Evolutionary conservation across 53 echinoderm and acorn worm species (phyloP).

Genomic region (Echinometra lucunter): DNA sequence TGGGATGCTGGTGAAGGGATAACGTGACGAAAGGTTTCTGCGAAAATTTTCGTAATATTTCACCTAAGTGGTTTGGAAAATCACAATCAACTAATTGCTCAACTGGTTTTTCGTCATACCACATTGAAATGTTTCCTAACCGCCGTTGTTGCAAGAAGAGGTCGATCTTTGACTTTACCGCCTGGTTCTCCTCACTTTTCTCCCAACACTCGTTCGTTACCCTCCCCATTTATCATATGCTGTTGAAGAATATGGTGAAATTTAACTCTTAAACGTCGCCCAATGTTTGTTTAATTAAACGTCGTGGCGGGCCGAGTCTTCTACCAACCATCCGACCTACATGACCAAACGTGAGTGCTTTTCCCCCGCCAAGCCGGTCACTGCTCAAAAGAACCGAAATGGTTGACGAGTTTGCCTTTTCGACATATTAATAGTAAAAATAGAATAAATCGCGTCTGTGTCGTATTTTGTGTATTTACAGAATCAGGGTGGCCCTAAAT

Average conservation of each 20-base stretch:
- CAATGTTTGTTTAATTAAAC: conserved; percentile 66
- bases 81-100: not conserved
- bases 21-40: not conserved
- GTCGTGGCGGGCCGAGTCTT: conserved; percentile 48
- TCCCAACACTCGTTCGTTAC: conserved; percentile 14
- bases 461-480: conserved; percentile 66
- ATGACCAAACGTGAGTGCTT: not conserved
- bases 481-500: conserved; percentile 56
- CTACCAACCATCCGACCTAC: too few species aligned
- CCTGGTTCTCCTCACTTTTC: conserved; percentile 43
- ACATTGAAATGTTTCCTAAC: conserved; percentile 12
- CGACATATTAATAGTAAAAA: not conserved
- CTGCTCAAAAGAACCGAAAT: conserved; percentile 48
- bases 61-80: not conserved
- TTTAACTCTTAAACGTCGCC: conserved; percentile 53
- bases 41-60: not conserved
- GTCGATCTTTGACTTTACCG: not conserved
- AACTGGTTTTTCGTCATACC: not conserved
- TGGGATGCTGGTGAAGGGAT: not conserved
- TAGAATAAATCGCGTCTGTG: conserved; percentile 22
- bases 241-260: conserved; percentile 32
- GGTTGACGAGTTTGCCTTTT: not conserved
- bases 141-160: not conserved
- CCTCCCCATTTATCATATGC: conserved; percentile 21
- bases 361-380: not conserved